Percentiles rank a stretch among this genome's conserved stretches.
These are phyloP conservation scores for Acromyrmex charruanus DNA, from an alignment of 1,140 invertebrate species.

Conservation along the genomic window DNA sequence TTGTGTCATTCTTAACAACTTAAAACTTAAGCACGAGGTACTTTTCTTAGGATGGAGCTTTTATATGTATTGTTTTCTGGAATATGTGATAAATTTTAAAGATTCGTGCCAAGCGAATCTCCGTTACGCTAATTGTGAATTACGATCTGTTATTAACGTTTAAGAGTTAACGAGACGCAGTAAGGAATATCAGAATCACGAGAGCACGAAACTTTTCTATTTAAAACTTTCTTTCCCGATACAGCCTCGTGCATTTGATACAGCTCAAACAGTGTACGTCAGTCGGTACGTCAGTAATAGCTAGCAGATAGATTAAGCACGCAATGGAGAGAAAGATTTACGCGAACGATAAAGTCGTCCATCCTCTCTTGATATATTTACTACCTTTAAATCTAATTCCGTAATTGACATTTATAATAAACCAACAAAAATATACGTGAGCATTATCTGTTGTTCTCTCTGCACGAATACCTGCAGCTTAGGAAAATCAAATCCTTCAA, in stretches of 20 bases:
- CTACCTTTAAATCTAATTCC: slow-evolving; percentile 4
- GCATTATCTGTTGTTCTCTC: neutral
- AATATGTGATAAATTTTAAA: slow-evolving; percentile 58
- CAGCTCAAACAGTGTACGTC: slow-evolving; percentile 42
- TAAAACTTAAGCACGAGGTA: slow-evolving; percentile 35
- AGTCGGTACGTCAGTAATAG: slow-evolving; percentile 17
- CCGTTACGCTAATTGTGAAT: slow-evolving; percentile 68
- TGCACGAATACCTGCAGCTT: no score
- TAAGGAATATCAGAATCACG: slow-evolving; percentile 62
- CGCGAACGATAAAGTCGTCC: slow-evolving; percentile 58
- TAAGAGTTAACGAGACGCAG: slow-evolving; percentile 68
- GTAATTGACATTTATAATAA: slow-evolving; percentile 14
- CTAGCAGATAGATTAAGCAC: slow-evolving; percentile 54
- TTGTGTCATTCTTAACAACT: neutral
- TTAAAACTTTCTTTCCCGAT: slow-evolving; percentile 71
- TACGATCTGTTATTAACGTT: slow-evolving; percentile 71
- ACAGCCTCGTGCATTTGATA: slow-evolving; percentile 24
- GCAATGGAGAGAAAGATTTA: slow-evolving; percentile 61
- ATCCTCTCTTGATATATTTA: slow-evolving; percentile 52
- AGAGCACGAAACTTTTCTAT: slow-evolving; percentile 69
- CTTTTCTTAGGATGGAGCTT: slow-evolving; percentile 5
- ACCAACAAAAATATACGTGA: neutral
- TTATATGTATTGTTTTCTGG: neutral
- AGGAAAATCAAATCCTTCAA: slow-evolving; percentile 4
- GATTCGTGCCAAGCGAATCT: neutral